phyloP scores from a whole-genome alignment of 2,797 vertebrate species.

The Phalloptychus januarius region DNA sequence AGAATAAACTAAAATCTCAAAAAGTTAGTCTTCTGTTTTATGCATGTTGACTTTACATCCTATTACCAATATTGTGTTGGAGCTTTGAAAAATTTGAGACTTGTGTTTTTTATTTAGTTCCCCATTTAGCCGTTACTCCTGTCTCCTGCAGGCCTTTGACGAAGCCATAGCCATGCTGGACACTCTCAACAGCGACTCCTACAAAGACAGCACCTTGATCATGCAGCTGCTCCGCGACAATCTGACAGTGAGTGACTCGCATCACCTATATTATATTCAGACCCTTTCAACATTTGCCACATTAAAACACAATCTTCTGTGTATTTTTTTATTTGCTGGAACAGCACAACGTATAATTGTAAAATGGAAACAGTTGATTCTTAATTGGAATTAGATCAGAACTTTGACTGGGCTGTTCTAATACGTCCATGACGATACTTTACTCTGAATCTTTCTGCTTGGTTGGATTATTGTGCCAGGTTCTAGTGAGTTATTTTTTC shows the following conservation, averaged over 20 bases:
- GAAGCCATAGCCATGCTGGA: slow-evolving; percentile 93
- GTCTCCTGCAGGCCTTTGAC: slow-evolving; percentile 88
- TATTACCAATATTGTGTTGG: neutral
- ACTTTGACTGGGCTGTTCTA: neutral
- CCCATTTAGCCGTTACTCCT: slow-evolving; percentile 2
- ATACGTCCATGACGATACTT: neutral
- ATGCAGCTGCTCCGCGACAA: slow-evolving; percentile 99
- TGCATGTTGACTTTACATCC: neutral
- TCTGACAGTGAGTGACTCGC: slow-evolving; percentile 90
- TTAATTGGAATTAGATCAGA: neutral
- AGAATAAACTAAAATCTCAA: neutral
- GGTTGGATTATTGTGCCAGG: neutral
- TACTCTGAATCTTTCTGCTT: neutral
- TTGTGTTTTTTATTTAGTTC: neutral
- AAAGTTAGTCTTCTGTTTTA: neutral
- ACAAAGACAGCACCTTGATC: slow-evolving; percentile 99
- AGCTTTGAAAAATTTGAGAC: neutral
- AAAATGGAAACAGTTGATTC: neutral
- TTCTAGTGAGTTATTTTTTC: neutral
- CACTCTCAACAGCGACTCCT: slow-evolving; percentile 89
- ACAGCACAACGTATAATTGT: neutral
- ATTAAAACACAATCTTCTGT: neutral
- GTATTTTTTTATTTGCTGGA: neutral
- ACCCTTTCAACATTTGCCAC: neutral
- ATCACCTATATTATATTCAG: neutral